These are phyloP conservation scores for Ciconia stormi DNA, from an alignment of 2,113 vertebrate species.

Conservation along the genomic window DNA sequence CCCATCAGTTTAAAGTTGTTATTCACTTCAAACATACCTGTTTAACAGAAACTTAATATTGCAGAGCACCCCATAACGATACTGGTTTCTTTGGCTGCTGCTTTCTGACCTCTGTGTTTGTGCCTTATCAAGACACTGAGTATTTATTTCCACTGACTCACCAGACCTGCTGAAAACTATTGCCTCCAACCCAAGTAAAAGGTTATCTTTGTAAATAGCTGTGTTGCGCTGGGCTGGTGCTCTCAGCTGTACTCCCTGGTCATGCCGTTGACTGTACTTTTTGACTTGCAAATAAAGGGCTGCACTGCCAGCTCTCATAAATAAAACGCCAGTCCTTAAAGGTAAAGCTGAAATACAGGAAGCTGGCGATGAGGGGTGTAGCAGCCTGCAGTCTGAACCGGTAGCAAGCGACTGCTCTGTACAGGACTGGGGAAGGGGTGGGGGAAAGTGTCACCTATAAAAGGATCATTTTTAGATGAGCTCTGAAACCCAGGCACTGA, in stretches of 20 bases:
- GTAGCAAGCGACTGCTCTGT: neutral
- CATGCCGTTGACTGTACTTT: neutral
- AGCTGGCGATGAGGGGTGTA: neutral
- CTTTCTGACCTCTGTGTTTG: neutral
- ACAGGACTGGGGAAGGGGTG: neutral
- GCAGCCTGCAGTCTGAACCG: neutral
- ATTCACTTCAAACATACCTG: neutral
- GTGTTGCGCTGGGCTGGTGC: neutral
- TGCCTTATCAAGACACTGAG: neutral
- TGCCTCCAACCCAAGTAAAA: neutral
- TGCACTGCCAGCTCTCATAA: neutral
- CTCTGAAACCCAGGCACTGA: neutral
- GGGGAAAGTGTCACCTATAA: neutral
- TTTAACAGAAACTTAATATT: neutral
- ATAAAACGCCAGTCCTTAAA: neutral
- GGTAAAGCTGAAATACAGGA: neutral
- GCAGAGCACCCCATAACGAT: neutral
- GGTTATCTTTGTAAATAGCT: neutral
- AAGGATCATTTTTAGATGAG: neutral
- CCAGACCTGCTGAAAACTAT: neutral
- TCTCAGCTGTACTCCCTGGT: neutral
- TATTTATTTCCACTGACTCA: conserved; percentile 56
- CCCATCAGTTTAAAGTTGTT: neutral
- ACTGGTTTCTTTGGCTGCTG: neutral
- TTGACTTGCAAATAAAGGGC: neutral